These are phyloP conservation scores for Lasioglossum morio DNA, from an alignment of 2,888 invertebrate species.

Conservation along the genomic window DNA sequence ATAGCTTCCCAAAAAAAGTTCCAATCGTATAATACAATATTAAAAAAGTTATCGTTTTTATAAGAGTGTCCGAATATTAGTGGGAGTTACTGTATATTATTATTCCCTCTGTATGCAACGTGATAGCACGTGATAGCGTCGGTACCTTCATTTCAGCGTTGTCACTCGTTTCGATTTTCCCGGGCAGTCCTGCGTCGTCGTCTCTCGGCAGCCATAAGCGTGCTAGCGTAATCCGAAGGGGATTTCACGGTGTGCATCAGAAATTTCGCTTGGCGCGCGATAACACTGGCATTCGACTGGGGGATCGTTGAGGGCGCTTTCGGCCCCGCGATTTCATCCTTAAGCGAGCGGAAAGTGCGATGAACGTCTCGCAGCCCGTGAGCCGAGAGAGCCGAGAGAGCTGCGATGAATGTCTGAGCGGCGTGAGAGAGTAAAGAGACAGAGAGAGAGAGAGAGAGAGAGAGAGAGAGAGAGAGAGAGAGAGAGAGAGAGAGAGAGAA, in stretches of 20 bases:
- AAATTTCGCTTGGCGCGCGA: neutral
- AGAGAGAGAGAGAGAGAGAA: neutral
- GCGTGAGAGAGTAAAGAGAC: neutral
- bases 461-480: too few species aligned
- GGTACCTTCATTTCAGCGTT: too few species aligned
- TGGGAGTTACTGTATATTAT: too few species aligned
- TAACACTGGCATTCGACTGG: neutral
- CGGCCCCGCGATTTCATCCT: slow-evolving; percentile 12
- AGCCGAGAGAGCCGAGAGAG: neutral
- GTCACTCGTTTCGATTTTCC: neutral
- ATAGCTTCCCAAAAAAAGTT: too few species aligned
- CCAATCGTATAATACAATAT: too few species aligned
- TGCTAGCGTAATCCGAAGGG: neutral
- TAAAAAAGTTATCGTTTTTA: too few species aligned
- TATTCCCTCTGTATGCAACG: too few species aligned
- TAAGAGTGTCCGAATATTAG: too few species aligned
- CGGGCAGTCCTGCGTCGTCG: neutral
- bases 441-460: too few species aligned
- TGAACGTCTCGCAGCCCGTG: neutral
- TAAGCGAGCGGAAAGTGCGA: slow-evolving; percentile 24
- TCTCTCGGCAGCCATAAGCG: neutral
- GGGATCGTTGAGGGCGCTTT: neutral
- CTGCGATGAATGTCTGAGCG: slow-evolving; percentile 1
- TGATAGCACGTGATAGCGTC: too few species aligned
- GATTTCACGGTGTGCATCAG: neutral